Evolutionary conservation across 2,888 invertebrate species (phyloP).

Genomic region (Thecophora atra): DNA sequence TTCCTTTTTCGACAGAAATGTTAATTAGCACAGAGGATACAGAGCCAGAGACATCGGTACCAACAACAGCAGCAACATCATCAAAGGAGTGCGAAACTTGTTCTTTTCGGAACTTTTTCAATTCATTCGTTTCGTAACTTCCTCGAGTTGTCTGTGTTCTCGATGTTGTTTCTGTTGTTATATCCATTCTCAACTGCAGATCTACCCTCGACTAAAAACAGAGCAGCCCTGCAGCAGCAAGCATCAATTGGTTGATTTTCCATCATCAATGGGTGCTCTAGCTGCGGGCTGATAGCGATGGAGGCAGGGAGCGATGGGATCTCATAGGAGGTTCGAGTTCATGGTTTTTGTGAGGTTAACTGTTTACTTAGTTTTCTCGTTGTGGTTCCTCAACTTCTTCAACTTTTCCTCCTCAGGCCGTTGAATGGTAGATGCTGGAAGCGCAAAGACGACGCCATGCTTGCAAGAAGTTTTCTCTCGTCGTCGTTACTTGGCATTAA

Average conservation of each 20-base stretch:
- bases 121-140: constrained; percentile 13
- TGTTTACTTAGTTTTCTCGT: neutral
- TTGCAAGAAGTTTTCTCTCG: constrained; percentile 22
- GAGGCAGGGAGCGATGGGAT: neutral
- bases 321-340: neutral
- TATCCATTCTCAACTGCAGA: neutral
- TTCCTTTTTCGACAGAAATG: constrained; percentile 35
- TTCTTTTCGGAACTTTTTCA: constrained; percentile 3
- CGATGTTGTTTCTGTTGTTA: too few species aligned
- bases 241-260: constrained; percentile 14
- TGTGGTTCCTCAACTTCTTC: neutral
- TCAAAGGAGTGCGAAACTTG: constrained; percentile 2
- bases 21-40: constrained; percentile 37
- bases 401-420: neutral
- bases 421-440: neutral
- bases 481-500: constrained; percentile 44
- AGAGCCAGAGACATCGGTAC: constrained; percentile 26
- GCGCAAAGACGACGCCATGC: neutral
- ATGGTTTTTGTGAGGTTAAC: neutral
- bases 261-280: neutral
- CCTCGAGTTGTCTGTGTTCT: neutral
- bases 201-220: neutral
- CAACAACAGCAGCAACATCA: constrained; percentile 27
- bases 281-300: neutral
- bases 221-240: neutral